A percentile compares a stretch with the other conserved stretches of the same genome.
Conservation (phyloP, 2,113 vertebrate species). For the Hylia prasina region DNA sequence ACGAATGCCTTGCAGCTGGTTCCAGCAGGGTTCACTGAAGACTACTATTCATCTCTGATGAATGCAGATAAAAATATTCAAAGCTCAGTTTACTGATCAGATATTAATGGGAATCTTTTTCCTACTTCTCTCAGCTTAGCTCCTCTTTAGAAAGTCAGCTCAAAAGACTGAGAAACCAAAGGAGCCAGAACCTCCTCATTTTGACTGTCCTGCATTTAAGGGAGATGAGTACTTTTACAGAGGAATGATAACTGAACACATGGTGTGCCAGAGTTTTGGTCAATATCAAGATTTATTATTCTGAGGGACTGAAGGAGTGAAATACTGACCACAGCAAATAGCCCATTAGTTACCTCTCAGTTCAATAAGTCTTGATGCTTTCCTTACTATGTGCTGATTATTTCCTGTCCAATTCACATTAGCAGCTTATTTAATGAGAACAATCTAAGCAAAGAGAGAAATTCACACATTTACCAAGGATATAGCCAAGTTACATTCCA, state of each 20-base stretch:
- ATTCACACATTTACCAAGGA: constrained; percentile 42
- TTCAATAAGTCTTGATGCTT: constrained; percentile 44
- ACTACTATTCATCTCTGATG: neutral
- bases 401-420: constrained; percentile 57
- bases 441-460: constrained; percentile 39
- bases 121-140: neutral
- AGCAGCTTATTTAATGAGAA: constrained; percentile 57
- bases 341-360: constrained; percentile 49
- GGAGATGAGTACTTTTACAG: neutral
- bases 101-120: neutral
- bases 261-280: neutral
- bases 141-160: neutral
- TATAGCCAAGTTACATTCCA: constrained; percentile 32
- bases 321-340: constrained; percentile 32
- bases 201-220: neutral
- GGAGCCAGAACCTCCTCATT: neutral
- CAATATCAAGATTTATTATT: constrained; percentile 46
- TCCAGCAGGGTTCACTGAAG: constrained; percentile 28
- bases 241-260: neutral
- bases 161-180: neutral
- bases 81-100: constrained; percentile 27
- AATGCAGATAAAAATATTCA: constrained; percentile 9
- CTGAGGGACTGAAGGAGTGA: neutral
- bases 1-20: neutral
- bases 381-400: constrained; percentile 33